A percentile compares a stretch with the other conserved stretches of the same genome.
These are phyloP conservation scores for Megaptera novaeangliae DNA, from an alignment of 2,113 vertebrate species.

Conservation along the genomic window DNA sequence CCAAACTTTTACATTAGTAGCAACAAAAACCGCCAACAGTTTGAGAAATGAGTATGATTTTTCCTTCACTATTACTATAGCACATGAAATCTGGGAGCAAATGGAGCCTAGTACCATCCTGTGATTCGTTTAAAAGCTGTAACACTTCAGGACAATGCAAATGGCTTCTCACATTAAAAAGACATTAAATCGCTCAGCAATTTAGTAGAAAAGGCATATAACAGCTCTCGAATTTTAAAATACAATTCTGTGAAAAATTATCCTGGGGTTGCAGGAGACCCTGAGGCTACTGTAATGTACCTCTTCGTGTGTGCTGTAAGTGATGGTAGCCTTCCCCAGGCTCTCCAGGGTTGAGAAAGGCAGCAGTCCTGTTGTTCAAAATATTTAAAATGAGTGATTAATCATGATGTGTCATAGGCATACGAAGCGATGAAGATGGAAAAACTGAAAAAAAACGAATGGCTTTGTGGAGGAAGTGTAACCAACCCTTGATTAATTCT, in stretches of 20 bases:
- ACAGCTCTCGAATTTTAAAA: conserved; percentile 60
- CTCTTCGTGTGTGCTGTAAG: not conserved
- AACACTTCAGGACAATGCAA: conserved; percentile 65
- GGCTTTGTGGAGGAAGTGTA: conserved; percentile 4
- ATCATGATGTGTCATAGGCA: conserved; percentile 1
- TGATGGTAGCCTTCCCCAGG: not conserved
- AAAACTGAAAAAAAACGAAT: not conserved
- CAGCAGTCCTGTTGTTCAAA: not conserved
- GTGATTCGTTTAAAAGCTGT: conserved; percentile 31
- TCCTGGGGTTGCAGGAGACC: not conserved
- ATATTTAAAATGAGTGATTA: conserved; percentile 36
- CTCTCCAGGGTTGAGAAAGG: conserved; percentile 6
- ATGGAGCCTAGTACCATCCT: not conserved
- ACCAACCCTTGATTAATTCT: conserved; percentile 20
- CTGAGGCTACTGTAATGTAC: not conserved
- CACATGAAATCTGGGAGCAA: conserved; percentile 61
- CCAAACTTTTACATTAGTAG: conserved; percentile 28
- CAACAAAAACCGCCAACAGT: conserved; percentile 32
- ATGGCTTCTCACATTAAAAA: conserved; percentile 56
- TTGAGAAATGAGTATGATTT: conserved; percentile 63
- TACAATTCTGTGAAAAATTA: conserved; percentile 63
- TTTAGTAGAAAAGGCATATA: conserved; percentile 58
- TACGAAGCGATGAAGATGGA: not conserved
- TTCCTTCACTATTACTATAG: conserved; percentile 47
- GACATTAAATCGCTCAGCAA: conserved; percentile 21